Evolutionary conservation across 2,797 vertebrate genomes (phyloP).

Genomic region (Mormyrus hasselquistii): DNA sequence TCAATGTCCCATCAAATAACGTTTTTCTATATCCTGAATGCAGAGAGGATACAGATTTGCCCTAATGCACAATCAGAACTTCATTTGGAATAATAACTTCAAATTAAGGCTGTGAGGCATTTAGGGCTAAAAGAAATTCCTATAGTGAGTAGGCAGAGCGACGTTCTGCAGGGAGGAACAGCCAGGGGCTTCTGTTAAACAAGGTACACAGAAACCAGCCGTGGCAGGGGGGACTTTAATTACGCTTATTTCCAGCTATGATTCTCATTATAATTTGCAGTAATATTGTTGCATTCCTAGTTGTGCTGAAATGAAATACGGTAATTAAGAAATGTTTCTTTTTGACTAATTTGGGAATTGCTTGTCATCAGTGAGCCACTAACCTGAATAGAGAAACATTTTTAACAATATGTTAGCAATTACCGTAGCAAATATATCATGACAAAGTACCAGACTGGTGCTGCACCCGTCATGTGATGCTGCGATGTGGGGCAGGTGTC

Average conservation of each 20-base stretch:
- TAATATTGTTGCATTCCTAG: not conserved
- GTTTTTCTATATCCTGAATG: not conserved
- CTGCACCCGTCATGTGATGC: not conserved
- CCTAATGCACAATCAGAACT: not conserved
- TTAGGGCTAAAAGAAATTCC: not conserved
- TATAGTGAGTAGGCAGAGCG: not conserved
- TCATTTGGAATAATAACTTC: not conserved
- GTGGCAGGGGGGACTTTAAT: not conserved
- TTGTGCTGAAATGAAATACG: not conserved
- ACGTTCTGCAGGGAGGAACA: not conserved
- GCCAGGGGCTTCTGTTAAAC: not conserved
- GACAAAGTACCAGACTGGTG: not conserved
- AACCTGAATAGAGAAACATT: not conserved
- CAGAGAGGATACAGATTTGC: not conserved
- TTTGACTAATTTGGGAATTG: not conserved
- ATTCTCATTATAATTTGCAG: not conserved
- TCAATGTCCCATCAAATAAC: conserved; percentile 34
- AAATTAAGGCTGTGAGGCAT: not conserved
- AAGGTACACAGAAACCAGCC: not conserved
- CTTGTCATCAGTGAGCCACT: not conserved
- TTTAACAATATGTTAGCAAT: not conserved
- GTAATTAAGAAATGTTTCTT: not conserved
- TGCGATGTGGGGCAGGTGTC: not conserved
- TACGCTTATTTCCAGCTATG: conserved; percentile 1
- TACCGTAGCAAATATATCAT: not conserved